Evolutionary conservation across 2,888 invertebrate species (phyloP).

Genomic region (Camponotus fellah): DNA sequence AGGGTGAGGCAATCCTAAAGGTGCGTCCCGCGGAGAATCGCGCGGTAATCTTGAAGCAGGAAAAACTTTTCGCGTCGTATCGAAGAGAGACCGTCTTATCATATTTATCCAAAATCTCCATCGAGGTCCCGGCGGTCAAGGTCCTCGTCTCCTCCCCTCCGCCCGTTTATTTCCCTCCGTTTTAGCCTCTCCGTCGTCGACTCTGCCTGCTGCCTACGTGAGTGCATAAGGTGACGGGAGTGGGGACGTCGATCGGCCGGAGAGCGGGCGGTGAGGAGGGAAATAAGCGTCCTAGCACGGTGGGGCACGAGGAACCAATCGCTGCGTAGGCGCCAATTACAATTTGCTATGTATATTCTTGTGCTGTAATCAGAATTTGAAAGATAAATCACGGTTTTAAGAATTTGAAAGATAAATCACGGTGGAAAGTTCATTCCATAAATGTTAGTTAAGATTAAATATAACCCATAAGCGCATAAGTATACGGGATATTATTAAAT

Average conservation of each 20-base stretch:
- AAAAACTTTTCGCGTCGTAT: background rate
- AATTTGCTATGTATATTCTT: slow-evolving; percentile 56
- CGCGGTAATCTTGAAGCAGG: background rate
- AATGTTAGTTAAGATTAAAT: slow-evolving; percentile 9
- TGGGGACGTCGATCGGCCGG: slow-evolving; percentile 61
- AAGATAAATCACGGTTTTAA: background rate
- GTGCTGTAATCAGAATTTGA: background rate
- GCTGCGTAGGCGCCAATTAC: slow-evolving; percentile 75
- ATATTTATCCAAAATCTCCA: slow-evolving; percentile 41
- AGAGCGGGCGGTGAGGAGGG: slow-evolving; percentile 60
- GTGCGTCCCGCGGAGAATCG: slow-evolving; percentile 76
- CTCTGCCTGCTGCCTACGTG: slow-evolving; percentile 69
- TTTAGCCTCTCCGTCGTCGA: slow-evolving; percentile 69
- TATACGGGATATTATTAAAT: background rate
- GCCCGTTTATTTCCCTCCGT: slow-evolving; percentile 69
- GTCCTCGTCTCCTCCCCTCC: slow-evolving; percentile 57
- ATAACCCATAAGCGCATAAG: background rate
- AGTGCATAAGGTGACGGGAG: slow-evolving; percentile 60
- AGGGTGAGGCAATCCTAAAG: slow-evolving; percentile 87
- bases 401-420: background rate
- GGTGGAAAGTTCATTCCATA: background rate
- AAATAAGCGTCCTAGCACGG: slow-evolving; percentile 54
- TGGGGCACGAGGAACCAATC: slow-evolving; percentile 60
- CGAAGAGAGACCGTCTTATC: slow-evolving; percentile 22
- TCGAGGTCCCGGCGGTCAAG: slow-evolving; percentile 54